A percentile compares a stretch with the other conserved stretches of the same genome.
These are phyloP conservation scores for Apistogramma diplotaenia DNA, from an alignment of 2,113 vertebrate species.

Conservation along the genomic window DNA sequence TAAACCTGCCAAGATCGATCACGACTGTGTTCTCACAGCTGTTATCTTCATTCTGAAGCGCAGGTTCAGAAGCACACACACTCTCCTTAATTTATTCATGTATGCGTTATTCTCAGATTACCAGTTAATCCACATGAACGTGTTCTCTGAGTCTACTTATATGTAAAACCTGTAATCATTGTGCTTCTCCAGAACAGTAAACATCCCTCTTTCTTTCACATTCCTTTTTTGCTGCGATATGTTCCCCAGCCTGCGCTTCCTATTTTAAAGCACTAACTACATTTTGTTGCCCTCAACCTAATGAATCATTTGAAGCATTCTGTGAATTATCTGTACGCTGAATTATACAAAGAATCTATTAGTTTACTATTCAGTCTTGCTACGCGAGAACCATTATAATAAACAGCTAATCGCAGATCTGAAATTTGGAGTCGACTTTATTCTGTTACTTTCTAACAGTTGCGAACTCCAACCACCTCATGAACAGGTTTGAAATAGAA, in stretches of 20 bases:
- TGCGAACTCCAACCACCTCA: background rate
- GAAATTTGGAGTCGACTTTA: background rate
- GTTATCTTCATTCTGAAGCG: slow-evolving; percentile 1
- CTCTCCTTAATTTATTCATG: slow-evolving; percentile 37
- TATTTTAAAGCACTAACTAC: background rate
- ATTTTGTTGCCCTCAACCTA: background rate
- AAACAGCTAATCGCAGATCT: background rate
- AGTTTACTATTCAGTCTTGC: background rate
- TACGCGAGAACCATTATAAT: background rate
- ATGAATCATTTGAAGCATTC: background rate
- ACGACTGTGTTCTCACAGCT: slow-evolving; percentile 4
- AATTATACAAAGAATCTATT: background rate
- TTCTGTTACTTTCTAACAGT: slow-evolving; percentile 13
- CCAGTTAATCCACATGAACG: slow-evolving; percentile 43
- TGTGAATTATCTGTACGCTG: background rate
- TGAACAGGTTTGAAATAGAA: slow-evolving; percentile 1
- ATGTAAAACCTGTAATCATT: slow-evolving; percentile 44
- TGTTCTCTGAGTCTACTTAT: slow-evolving; percentile 30
- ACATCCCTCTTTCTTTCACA: background rate
- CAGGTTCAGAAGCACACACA: background rate
- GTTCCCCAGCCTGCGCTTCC: background rate
- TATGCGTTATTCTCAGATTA: slow-evolving; percentile 41
- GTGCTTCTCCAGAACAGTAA: slow-evolving; percentile 2
- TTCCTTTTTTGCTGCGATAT: background rate
- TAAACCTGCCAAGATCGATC: background rate